Conservation (phyloP, 2,113 vertebrate species). For the Monopterus albus region DNA sequence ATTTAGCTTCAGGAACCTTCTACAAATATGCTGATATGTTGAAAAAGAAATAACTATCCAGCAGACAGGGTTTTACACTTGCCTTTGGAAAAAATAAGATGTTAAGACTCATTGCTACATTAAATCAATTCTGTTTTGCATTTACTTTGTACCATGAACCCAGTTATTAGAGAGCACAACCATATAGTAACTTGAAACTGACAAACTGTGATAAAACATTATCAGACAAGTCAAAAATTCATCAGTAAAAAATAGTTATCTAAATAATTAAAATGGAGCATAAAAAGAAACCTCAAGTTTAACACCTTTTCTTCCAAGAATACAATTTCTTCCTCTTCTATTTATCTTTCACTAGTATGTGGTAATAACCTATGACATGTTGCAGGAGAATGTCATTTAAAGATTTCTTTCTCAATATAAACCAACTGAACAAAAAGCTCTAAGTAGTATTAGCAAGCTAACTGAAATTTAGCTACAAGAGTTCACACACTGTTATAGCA, state of each 20-base stretch:
- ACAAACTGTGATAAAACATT: slow-evolving; percentile 11
- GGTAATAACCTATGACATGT: too few relatives aligned
- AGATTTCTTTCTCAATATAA: too few relatives aligned
- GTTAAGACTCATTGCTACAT: slow-evolving; percentile 4
- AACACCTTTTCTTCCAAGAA: not conserved
- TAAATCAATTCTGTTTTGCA: slow-evolving; percentile 22
- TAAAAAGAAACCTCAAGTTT: not conserved
- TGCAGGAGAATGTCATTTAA: too few relatives aligned
- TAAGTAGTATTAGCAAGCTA: too few relatives aligned
- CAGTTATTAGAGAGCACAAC: slow-evolving; percentile 16
- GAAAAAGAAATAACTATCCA: slow-evolving; percentile 32
- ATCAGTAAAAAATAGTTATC: not conserved
- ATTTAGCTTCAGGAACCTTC: slow-evolving; percentile 21
- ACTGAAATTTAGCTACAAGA: too few relatives aligned
- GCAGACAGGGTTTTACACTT: not conserved
- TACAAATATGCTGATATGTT: slow-evolving; percentile 16
- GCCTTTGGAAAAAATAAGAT: not conserved
- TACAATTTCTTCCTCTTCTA: not conserved
- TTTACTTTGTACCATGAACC: slow-evolving; percentile 16
- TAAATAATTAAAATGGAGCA: slow-evolving; percentile 4
- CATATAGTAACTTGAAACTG: not conserved
- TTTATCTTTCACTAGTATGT: too few relatives aligned
- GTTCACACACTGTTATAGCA: too few relatives aligned
- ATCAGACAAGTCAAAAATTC: not conserved
- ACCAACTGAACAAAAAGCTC: too few relatives aligned